A percentile compares a stretch with the other conserved stretches of the same genome.
These are phyloP conservation scores for Agriopis leucophaearia DNA, from an alignment of 2,888 invertebrate species.

Conservation along the genomic window DNA sequence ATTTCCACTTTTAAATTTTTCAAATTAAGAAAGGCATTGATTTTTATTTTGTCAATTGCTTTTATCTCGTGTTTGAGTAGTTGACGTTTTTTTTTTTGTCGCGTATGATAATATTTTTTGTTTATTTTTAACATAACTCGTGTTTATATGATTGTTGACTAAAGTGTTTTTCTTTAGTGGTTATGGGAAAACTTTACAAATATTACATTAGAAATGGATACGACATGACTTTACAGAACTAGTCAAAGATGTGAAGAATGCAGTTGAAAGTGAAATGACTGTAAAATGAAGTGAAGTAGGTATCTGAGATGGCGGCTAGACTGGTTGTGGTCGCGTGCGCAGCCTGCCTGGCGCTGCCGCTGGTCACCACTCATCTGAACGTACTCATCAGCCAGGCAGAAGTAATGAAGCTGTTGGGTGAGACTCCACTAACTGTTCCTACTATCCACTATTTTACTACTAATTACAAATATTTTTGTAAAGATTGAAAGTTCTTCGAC, in stretches of 20 bases:
- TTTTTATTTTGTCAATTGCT: conserved; percentile 11
- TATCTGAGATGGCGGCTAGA: conserved; percentile 69
- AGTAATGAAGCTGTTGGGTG: conserved; percentile 93
- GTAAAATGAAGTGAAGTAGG: conserved; percentile 64
- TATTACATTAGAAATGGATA: conserved; percentile 39
- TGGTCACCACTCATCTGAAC: conserved; percentile 90
- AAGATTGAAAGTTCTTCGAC: too few relatives aligned
- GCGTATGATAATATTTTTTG: neutral
- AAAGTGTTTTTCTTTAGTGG: neutral
- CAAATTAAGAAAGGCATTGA: conserved; percentile 19
- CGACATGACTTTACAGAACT: conserved; percentile 51
- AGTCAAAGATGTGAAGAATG: conserved; percentile 67
- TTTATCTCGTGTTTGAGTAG: neutral
- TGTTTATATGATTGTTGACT: too few relatives aligned
- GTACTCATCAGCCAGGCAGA: conserved; percentile 93
- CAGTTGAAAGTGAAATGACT: conserved; percentile 75
- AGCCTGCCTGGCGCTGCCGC: conserved; percentile 79
- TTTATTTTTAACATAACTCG: neutral
- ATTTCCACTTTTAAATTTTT: conserved; percentile 27
- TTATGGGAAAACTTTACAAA: conserved; percentile 2
- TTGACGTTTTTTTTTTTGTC: neutral
- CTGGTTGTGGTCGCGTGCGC: conserved; percentile 77
- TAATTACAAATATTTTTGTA: neutral
- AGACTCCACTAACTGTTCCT: conserved; percentile 69
- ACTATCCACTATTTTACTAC: neutral